These are phyloP conservation scores for Pygmarrhopalites habei DNA, from an alignment of 1,140 invertebrate genomes.

Conservation along the genomic window DNA sequence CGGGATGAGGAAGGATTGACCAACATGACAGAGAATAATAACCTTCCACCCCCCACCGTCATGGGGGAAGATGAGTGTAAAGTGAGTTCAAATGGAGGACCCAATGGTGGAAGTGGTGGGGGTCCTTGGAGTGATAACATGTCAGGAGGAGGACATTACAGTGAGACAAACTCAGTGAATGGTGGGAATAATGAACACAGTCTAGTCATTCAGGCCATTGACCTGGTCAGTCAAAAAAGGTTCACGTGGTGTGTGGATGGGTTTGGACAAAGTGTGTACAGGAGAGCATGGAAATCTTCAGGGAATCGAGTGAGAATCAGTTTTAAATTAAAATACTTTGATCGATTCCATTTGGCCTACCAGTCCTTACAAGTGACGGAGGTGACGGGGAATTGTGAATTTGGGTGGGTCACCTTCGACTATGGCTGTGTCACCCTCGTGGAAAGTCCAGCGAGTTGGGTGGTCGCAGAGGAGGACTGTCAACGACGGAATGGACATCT, in stretches of 20 bases:
- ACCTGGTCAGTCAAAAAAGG: conserved; percentile 19
- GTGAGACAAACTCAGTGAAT: neutral
- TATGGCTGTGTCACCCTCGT: conserved; percentile 57
- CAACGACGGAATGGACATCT: conserved; percentile 56
- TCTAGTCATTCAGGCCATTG: conserved; percentile 4
- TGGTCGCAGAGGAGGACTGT: conserved; percentile 58
- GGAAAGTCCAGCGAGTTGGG: conserved; percentile 53
- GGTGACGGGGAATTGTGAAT: conserved; percentile 53
- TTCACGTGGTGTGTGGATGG: conserved; percentile 32
- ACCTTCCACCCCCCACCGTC: neutral
- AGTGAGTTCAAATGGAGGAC: no score
- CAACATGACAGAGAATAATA: neutral
- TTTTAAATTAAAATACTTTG: conserved; percentile 30
- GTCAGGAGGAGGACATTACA: no score
- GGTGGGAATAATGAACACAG: neutral
- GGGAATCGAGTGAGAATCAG: conserved; percentile 30
- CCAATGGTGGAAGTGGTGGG: no score
- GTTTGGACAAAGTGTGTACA: conserved; percentile 11
- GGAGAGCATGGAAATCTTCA: conserved; percentile 33
- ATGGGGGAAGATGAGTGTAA: no score
- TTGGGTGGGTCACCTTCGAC: conserved; percentile 54
- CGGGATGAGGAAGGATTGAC: neutral
- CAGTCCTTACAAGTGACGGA: conserved; percentile 49
- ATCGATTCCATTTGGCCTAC: conserved; percentile 44
- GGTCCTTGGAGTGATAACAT: no score